Evolutionary conservation across 2,888 invertebrate species (phyloP).

Genomic region (Acrobasis suavella): DNA sequence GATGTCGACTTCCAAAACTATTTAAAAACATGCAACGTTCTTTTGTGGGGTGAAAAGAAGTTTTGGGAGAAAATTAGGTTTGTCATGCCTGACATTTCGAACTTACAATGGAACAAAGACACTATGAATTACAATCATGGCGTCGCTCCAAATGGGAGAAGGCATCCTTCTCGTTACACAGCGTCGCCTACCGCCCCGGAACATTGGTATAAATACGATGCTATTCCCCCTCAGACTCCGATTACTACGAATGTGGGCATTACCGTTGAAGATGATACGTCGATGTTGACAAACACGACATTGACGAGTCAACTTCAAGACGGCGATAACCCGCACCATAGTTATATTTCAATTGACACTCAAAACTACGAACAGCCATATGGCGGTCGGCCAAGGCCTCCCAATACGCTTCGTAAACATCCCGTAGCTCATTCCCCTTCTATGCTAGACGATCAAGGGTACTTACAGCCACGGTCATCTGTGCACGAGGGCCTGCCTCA

Average conservation of each 20-base stretch:
- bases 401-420: slow-evolving; percentile 73
- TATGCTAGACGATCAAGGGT: slow-evolving; percentile 78
- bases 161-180: slow-evolving; percentile 85
- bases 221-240: slow-evolving; percentile 81
- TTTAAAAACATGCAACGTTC: slow-evolving; percentile 86
- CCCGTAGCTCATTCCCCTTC: slow-evolving; percentile 70
- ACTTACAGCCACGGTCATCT: slow-evolving; percentile 78
- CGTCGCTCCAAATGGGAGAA: slow-evolving; percentile 80
- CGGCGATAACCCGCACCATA: slow-evolving; percentile 85
- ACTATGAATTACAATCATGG: slow-evolving; percentile 79
- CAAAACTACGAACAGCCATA: slow-evolving; percentile 80
- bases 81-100: slow-evolving; percentile 90
- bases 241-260: slow-evolving; percentile 77
- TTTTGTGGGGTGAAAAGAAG: slow-evolving; percentile 90
- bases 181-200: slow-evolving; percentile 88
- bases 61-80: slow-evolving; percentile 94
- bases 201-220: slow-evolving; percentile 87
- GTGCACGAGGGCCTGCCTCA: slow-evolving; percentile 77
- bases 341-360: slow-evolving; percentile 86
- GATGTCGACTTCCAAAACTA: slow-evolving; percentile 89
- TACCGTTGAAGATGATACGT: slow-evolving; percentile 83
- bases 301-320: slow-evolving; percentile 85
- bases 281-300: slow-evolving; percentile 83
- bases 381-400: slow-evolving; percentile 71
- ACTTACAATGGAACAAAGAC: slow-evolving; percentile 84